Evolutionary conservation across 2,888 invertebrate species (phyloP).

Genomic region (Neocrepidodera transversa): DNA sequence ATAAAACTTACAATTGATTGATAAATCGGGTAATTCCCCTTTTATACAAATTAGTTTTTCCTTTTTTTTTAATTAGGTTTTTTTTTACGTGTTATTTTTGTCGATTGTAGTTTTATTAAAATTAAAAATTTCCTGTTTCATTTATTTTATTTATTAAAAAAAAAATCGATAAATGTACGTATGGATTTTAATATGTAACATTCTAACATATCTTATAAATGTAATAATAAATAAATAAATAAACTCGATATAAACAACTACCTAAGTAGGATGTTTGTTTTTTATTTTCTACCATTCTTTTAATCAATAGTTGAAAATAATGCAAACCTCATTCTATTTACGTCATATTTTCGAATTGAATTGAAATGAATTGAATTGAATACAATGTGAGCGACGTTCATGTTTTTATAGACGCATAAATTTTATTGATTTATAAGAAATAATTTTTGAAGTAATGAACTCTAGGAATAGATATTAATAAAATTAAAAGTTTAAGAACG

Average conservation of each 20-base stretch:
- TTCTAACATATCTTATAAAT: constrained; percentile 47
- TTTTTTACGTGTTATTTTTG: background rate
- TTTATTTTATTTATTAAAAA: background rate
- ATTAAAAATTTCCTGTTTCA: constrained; percentile 15
- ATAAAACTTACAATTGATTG: no score
- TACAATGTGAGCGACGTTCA: background rate
- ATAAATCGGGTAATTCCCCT: no score
- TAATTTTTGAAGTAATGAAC: no score
- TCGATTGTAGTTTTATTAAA: background rate
- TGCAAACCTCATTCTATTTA: constrained; percentile 1
- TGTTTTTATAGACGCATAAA: no score
- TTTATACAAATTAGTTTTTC: no score
- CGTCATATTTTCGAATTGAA: no score
- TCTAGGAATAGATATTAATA: no score
- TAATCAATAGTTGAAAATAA: background rate
- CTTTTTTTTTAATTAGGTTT: no score
- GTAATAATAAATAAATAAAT: no score
- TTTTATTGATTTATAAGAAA: no score
- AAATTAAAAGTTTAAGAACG: no score
- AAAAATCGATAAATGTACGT: constrained; percentile 23
- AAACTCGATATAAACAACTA: constrained; percentile 27
- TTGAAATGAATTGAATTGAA: no score
- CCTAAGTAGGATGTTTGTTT: background rate
- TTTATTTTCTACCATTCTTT: background rate
- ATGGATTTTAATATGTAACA: constrained; percentile 37